Conservation (phyloP, 1,140 invertebrate genomes). For the Branchinecta lindahli region DNA sequence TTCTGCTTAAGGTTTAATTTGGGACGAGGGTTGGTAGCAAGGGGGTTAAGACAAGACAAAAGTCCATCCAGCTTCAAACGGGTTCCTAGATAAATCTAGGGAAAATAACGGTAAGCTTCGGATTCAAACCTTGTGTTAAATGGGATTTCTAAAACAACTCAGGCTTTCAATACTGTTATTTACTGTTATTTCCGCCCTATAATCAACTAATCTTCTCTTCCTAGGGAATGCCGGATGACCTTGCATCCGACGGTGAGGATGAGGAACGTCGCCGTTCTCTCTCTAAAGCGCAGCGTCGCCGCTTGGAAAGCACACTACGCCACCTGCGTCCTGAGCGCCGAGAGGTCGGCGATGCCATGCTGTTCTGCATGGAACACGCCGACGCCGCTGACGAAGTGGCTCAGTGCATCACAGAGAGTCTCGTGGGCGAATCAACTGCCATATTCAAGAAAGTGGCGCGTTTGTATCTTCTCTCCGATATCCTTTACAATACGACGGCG, state of each 20-base stretch:
- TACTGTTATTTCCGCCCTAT: too few species aligned
- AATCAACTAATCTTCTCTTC: too few species aligned
- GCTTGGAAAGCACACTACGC: slow-evolving; percentile 79
- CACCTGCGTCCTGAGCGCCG: slow-evolving; percentile 68
- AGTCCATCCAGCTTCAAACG: too few species aligned
- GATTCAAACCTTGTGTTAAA: too few species aligned
- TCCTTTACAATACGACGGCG: slow-evolving; percentile 89
- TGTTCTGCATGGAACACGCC: slow-evolving; percentile 96
- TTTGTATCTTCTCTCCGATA: slow-evolving; percentile 89
- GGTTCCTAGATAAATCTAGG: too few species aligned
- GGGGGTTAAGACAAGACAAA: too few species aligned
- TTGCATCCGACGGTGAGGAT: slow-evolving; percentile 52
- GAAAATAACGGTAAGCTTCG: too few species aligned
- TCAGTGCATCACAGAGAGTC: slow-evolving; percentile 68
- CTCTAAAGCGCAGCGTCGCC: slow-evolving; percentile 23
- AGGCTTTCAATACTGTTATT: too few species aligned
- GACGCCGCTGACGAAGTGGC: slow-evolving; percentile 92
- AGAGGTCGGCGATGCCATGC: slow-evolving; percentile 86
- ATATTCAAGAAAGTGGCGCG: slow-evolving; percentile 80
- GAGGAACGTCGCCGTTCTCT: slow-evolving; percentile 27
- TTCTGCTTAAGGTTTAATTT: too few species aligned
- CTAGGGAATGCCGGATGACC: slow-evolving; percentile 64
- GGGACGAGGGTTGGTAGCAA: too few species aligned
- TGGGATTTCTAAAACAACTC: too few species aligned
- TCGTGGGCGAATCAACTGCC: slow-evolving; percentile 60